phyloP scores from a whole-genome alignment of 1,140 invertebrate species.

The Laupala kohalensis region DNA sequence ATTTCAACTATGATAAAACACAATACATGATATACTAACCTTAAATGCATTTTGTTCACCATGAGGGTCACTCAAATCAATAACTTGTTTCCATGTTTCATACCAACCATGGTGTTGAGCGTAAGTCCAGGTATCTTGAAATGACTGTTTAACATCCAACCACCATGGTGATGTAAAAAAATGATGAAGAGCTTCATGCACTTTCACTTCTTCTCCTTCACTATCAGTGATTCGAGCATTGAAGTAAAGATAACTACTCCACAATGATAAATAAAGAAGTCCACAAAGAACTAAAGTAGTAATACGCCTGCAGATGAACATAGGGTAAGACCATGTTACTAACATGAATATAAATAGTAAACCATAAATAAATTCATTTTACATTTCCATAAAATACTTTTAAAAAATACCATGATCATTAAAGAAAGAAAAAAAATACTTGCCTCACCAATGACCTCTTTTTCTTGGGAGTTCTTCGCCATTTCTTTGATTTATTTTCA shows the following conservation, averaged over 20 bases:
- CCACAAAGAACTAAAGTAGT: constrained; percentile 41
- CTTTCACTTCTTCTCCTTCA: constrained; percentile 74
- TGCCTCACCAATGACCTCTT: constrained; percentile 33
- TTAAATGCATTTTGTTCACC: constrained; percentile 83
- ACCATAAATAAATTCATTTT: not conserved
- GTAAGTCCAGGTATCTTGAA: constrained; percentile 61
- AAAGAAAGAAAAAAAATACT: constrained; percentile 12
- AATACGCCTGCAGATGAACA: constrained; percentile 26
- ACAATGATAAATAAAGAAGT: constrained; percentile 55
- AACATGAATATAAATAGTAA: not conserved
- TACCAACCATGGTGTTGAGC: constrained; percentile 65
- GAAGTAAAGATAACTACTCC: constrained; percentile 72
- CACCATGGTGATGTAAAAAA: constrained; percentile 78
- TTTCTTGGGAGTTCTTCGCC: constrained; percentile 49
- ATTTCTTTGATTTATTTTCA: constrained; percentile 60
- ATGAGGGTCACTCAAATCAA: constrained; percentile 72
- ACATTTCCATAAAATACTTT: not conserved
- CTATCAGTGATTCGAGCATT: constrained; percentile 75
- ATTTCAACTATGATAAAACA: too few relatives aligned
- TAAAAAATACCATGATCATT: too few relatives aligned
- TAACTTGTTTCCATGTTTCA: constrained; percentile 69
- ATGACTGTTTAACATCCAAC: constrained; percentile 55
- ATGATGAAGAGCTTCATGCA: constrained; percentile 76
- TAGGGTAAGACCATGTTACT: not conserved
- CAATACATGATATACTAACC: constrained; percentile 42